Base-by-base conservation (phyloP, 2,113 vertebrate genomes). In the Ivindomyrus marchei region DNA sequence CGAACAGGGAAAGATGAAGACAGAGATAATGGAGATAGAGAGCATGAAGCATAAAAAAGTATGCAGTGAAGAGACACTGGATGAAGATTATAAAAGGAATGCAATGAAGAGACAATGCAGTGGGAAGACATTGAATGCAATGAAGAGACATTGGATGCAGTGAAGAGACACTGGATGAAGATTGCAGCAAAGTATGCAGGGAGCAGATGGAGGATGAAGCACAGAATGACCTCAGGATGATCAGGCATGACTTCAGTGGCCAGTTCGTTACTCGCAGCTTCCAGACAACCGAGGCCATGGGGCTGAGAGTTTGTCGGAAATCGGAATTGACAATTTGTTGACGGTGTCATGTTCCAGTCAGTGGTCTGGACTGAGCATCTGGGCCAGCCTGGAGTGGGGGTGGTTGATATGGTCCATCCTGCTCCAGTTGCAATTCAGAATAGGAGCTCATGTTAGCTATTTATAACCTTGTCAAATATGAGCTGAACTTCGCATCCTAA, bases 291-390 rank as follows among this genome's bases (percentile, higher is more conserved):
- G 15, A 53, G 10, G 89, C 89, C 7, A 50, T 90, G 86, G 87
- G 89, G 90, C 84, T 89, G 91, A 74, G 94, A 92, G 93, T 86
- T 93, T 87, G 87, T 92, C 90, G 91, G 91, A 93, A 90, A 93
- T 52, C 90, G 0, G 89, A 92, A 93, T 91, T 93, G 93, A 94
- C 94, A 93, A 92, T 93, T 93, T 94, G 93, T 92, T 93, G 93
- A 93, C 92, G 91, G 92, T 92, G 92, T 94, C 93, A 91, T 89
- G 88, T 94, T 93, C 91, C 92, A 4, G 0, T 93, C 92, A 91
- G 88, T 86, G 91, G 90, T 56, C 91, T 94, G 93, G 92, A 92
- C 92, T 88, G 90, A 92, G 93, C 92, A 92, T 93, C 90, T 53
- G 91, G 91, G 91, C 80, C 87, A 87, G 0, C 46, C 24, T 88